phyloP scores from a whole-genome alignment of 2,113 vertebrate genomes.

The Cnemophilus loriae region DNA sequence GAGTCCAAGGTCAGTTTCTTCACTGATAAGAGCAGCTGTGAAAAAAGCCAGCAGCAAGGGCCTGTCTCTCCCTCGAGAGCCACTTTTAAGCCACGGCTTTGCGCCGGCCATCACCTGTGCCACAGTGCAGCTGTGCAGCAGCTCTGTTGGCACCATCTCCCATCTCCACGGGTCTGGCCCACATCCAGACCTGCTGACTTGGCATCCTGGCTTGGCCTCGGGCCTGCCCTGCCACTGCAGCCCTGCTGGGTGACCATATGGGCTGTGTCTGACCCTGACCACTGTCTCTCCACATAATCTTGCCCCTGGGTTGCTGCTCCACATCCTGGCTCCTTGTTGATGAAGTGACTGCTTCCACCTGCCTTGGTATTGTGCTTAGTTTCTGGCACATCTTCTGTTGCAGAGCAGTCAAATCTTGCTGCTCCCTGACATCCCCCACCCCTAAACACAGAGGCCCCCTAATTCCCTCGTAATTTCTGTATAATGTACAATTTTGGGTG shows the following conservation, averaged over 20 bases:
- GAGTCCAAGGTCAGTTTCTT: neutral
- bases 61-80: neutral
- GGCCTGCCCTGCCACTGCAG: neutral
- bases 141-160: accelerated
- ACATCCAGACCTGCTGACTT: neutral
- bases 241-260: neutral
- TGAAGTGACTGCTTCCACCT: neutral
- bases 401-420: neutral
- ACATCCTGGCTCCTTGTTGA: neutral
- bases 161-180: accelerated
- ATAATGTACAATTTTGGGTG: neutral
- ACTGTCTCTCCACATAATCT: neutral
- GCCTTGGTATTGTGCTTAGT: neutral
- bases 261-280: neutral
- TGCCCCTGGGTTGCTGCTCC: neutral
- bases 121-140: neutral
- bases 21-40: neutral
- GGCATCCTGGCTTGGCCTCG: neutral
- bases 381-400: neutral
- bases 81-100: neutral
- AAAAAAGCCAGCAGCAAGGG: neutral
- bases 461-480: neutral
- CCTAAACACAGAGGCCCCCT: neutral
- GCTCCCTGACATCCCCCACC: neutral
- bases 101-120: accelerated